A percentile compares a stretch with the other conserved stretches of the same genome.
Conservation (phyloP, 1,140 invertebrate genomes). For the Drosophila melanogaster region DNA sequence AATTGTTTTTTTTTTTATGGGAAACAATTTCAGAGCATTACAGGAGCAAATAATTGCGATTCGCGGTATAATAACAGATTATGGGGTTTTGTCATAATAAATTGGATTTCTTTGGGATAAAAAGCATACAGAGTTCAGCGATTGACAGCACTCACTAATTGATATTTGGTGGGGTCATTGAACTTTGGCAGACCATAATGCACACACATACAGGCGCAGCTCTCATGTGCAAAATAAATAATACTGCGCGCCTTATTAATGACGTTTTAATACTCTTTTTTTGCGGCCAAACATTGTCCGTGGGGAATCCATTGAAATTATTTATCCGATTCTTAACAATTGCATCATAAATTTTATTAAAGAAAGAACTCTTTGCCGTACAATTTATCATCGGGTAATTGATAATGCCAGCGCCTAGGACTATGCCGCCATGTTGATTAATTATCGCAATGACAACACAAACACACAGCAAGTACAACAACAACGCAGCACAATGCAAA, state of each 20-base stretch:
- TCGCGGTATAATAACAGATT: conserved; percentile 70
- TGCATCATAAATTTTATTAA: conserved; percentile 77
- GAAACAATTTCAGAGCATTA: conserved; percentile 72
- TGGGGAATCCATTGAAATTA: conserved; percentile 58
- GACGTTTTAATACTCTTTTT: conserved; percentile 42
- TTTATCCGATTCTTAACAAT: conserved; percentile 63
- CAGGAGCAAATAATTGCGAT: conserved; percentile 52
- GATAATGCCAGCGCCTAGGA: conserved; percentile 76
- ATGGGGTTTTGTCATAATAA: conserved; percentile 47
- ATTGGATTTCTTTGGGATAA: conserved; percentile 20
- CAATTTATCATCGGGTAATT: conserved; percentile 80
- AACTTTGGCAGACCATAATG: conserved; percentile 11
- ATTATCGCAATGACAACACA: conserved; percentile 71
- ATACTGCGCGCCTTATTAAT: conserved; percentile 34
- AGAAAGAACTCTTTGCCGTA: conserved; percentile 66
- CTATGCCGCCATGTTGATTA: conserved; percentile 71
- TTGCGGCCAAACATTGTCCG: background rate
- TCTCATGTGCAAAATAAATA: conserved; percentile 27
- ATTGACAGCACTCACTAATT: conserved; percentile 32
- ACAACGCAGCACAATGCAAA: conserved; percentile 47
- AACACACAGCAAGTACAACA: conserved; percentile 40
- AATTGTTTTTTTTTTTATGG: conserved; percentile 62
- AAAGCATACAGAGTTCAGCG: conserved; percentile 6
- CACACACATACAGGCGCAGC: background rate
- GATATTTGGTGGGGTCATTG: conserved; percentile 33